Conservation (phyloP, 2,888 invertebrate species). For the Agrochola litura region DNA sequence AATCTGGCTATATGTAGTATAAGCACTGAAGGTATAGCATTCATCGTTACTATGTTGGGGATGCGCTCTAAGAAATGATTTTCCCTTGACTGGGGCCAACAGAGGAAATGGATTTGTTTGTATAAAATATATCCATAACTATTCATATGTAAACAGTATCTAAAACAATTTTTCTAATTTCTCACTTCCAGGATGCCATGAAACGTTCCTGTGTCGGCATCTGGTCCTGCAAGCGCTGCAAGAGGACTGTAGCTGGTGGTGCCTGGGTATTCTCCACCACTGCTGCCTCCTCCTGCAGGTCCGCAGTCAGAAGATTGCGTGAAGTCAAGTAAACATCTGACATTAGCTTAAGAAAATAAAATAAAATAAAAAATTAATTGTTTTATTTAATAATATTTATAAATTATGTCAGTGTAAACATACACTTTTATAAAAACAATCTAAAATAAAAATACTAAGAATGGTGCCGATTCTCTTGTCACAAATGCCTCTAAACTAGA, state of each 20-base stretch:
- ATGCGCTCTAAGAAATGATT: neutral
- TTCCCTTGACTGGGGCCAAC: neutral
- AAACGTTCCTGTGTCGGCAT: constrained; percentile 99
- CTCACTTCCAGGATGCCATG: constrained; percentile 97
- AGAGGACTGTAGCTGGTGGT: constrained; percentile 99
- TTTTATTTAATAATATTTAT: constrained; percentile 68
- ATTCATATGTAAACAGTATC: neutral
- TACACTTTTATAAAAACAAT: neutral
- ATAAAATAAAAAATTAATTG: constrained; percentile 67
- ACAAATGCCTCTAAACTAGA: too few relatives aligned
- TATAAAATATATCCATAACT: neutral
- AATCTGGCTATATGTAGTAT: neutral
- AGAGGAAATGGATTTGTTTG: neutral
- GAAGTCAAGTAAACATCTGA: constrained; percentile 92
- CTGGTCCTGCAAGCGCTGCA: constrained; percentile 99
- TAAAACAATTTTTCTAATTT: constrained; percentile 1
- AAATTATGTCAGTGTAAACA: constrained; percentile 5
- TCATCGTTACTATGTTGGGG: neutral
- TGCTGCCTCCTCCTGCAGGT: constrained; percentile 99
- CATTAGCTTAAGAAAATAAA: constrained; percentile 86
- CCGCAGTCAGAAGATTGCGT: constrained; percentile 98
- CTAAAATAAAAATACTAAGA: neutral
- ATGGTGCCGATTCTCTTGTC: too few relatives aligned
- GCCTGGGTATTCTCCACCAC: constrained; percentile 99
- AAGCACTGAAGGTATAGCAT: neutral